Base-by-base conservation (phyloP, 2,888 invertebrate species). In the Microplitis deprimator region DNA sequence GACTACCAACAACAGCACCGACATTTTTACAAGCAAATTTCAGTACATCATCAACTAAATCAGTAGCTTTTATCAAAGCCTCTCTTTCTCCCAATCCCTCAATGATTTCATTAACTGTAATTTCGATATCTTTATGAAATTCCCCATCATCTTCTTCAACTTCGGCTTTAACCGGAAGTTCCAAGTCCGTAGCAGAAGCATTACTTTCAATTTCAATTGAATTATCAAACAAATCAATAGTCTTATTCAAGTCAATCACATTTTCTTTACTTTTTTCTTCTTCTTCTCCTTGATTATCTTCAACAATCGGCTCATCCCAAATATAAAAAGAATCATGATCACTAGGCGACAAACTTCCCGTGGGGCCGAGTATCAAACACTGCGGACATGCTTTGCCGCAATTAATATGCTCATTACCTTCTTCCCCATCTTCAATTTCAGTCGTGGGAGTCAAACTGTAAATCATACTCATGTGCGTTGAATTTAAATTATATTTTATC, bases 401-500 rank as follows among this genome's bases (percentile, higher is more conserved):
- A 62, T 74, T 60, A n/a, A 60, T 29, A 13, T 76, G 68, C n/a
- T 68, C 76, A 16, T 74, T 78, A 16, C 77, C 17, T 8, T 39
- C 59, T 17, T 78, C 50, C 10, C 50, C 73, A 20, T 75, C 67
- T 1, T 79, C 75, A 10, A 79, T 13, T 16, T 81, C 82, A 0
- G 79, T 77, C 6, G 80, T 79, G 1, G 88, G 87, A 1, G 88
- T 86, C 4, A 89, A 76, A 39, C 89, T 89, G 68, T 89, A 89
- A 40, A 89, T 83, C 3, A 83, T 77, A 40, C 78, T 85, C 85
- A 89, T 86, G 13, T 85, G 85, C 1, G 79, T 76, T 0, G 85
- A 78, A 70, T 86, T 83, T 7, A 89, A 79, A 77, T 83, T 86
- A 41, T 89, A 89, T 38, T 88, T 88, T 0, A 78, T 76, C 6